Conservation (phyloP, 1,140 invertebrate genomes). For the Saxidomus purpurata region DNA sequence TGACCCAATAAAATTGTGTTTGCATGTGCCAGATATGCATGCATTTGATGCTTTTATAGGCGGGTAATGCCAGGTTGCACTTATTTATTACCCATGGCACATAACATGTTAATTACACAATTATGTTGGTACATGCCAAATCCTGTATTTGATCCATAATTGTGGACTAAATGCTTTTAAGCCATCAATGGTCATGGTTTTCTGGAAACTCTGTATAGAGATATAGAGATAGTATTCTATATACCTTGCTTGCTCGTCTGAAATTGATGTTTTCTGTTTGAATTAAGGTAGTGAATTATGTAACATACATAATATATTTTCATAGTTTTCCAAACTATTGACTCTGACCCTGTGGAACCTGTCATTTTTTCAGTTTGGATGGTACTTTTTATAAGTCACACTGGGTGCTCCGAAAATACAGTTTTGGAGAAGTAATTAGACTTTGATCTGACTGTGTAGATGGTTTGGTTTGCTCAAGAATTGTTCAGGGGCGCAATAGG, state of each 20-base stretch:
- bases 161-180: background rate
- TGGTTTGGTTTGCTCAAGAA: no score
- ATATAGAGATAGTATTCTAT: background rate
- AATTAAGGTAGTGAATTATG: no score
- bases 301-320: no score
- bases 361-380: no score
- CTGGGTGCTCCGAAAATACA: no score
- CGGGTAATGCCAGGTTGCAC: background rate
- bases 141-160: background rate
- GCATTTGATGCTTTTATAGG: constrained; percentile 13
- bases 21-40: constrained; percentile 13
- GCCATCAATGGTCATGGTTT: background rate
- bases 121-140: constrained; percentile 21
- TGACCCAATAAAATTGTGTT: constrained; percentile 14
- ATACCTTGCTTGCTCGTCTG: background rate
- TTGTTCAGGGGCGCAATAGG: no score
- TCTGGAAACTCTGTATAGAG: background rate
- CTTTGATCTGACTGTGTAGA: no score
- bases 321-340: no score
- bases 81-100: constrained; percentile 5
- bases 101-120: background rate
- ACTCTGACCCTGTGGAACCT: no score
- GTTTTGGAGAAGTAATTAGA: no score
- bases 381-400: no score
- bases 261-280: no score